These are phyloP conservation scores for Luperina testacea DNA, from an alignment of 2,888 invertebrate genomes.

Conservation along the genomic window DNA sequence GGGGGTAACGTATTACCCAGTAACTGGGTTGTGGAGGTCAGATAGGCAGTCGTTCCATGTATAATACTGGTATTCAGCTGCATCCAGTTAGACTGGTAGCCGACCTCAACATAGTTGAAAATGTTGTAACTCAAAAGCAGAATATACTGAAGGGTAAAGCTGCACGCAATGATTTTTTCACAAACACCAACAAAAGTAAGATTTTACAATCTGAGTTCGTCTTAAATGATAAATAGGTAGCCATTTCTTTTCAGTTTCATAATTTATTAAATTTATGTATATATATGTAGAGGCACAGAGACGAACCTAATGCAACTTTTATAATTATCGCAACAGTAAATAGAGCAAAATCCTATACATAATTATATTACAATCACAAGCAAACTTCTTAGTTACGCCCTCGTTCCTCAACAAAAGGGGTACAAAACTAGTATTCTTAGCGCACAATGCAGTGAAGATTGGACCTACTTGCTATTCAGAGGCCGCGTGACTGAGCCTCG, in stretches of 20 bases:
- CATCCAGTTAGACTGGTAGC: too few relatives aligned
- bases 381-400: constrained; percentile 47
- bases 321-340: not conserved
- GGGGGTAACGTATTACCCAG: too few relatives aligned
- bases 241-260: not conserved
- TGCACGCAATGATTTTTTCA: not conserved
- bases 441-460: constrained; percentile 65
- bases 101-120: too few relatives aligned
- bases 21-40: too few relatives aligned
- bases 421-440: constrained; percentile 49
- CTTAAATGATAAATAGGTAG: too few relatives aligned
- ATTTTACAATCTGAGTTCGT: not conserved
- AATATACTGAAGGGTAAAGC: not conserved
- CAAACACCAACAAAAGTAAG: not conserved
- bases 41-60: too few relatives aligned
- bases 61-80: too few relatives aligned
- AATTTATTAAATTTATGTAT: not conserved
- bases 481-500: constrained; percentile 53
- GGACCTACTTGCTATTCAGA: constrained; percentile 68
- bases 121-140: not conserved
- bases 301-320: not conserved
- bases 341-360: constrained; percentile 27
- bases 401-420: constrained; percentile 57
- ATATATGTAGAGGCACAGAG: not conserved
- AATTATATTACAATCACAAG: constrained; percentile 53